phyloP scores from a whole-genome alignment of 2,113 vertebrate genomes.

The Pionites leucogaster region DNA sequence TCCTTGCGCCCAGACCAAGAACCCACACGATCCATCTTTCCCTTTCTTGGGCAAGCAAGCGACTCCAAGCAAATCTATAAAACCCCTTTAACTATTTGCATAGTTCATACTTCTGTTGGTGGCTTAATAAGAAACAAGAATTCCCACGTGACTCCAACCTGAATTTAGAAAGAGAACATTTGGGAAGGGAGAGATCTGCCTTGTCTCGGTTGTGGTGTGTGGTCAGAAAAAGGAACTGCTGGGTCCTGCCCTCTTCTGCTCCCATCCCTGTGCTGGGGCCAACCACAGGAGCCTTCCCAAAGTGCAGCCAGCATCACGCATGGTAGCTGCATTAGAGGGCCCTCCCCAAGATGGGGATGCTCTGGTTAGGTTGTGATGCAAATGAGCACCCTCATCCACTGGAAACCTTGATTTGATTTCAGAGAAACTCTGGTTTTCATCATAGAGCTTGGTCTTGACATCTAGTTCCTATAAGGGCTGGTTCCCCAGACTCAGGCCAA shows the following conservation, averaged over 20 bases:
- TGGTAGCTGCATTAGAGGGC: rapidly evolving
- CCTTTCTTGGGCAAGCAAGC: not conserved
- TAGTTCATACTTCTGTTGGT: not conserved
- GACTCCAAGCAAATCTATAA: not conserved
- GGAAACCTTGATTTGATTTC: not conserved
- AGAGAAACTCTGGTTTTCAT: rapidly evolving
- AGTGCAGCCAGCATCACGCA: rapidly evolving
- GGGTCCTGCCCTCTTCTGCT: constrained; percentile 2
- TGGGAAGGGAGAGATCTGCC: constrained; percentile 51
- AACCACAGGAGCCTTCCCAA: not conserved
- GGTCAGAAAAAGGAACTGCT: constrained; percentile 50
- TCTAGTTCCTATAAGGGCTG: not conserved
- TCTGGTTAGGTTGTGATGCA: not conserved
- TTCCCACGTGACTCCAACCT: not conserved
- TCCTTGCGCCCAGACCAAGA: not conserved
- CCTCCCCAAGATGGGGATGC: not conserved
- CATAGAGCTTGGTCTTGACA: not conserved
- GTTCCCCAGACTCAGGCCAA: not conserved
- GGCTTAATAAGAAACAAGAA: not conserved
- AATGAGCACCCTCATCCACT: not conserved
- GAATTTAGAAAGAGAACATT: constrained; percentile 54
- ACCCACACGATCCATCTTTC: not conserved
- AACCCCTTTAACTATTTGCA: not conserved
- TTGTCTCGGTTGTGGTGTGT: not conserved
- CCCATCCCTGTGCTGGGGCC: rapidly evolving